These are phyloP conservation scores for Heteromyza rotundicornis DNA, from an alignment of 2,888 invertebrate genomes.

Conservation along the genomic window DNA sequence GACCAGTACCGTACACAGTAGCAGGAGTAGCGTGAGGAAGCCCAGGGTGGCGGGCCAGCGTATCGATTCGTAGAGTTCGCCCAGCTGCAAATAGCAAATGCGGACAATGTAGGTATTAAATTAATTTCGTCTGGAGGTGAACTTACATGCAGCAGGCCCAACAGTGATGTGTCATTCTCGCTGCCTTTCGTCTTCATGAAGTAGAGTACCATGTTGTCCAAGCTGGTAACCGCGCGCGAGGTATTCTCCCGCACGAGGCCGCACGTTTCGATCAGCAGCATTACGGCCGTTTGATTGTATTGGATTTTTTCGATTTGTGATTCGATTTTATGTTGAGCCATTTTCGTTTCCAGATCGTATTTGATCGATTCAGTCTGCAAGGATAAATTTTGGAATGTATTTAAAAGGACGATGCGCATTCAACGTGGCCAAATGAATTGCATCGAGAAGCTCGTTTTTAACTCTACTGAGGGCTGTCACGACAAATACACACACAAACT, in stretches of 20 bases:
- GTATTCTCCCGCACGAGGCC: conserved; percentile 76
- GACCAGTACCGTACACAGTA: conserved; percentile 61
- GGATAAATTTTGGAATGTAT: too few relatives aligned
- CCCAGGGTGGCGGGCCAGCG: conserved; percentile 63
- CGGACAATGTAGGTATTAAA: background rate
- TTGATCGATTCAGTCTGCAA: conserved; percentile 78
- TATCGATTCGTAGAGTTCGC: conserved; percentile 61
- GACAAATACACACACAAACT: too few relatives aligned
- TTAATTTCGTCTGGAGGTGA: background rate
- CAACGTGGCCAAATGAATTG: too few relatives aligned
- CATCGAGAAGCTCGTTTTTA: too few relatives aligned
- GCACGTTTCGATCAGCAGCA: conserved; percentile 72
- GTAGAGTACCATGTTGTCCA: conserved; percentile 62
- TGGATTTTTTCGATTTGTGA: conserved; percentile 80
- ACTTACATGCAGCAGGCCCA: conserved; percentile 59
- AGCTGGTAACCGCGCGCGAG: conserved; percentile 69
- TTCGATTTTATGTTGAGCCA: conserved; percentile 72
- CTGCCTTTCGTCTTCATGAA: conserved; percentile 61
- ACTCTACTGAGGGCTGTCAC: too few relatives aligned
- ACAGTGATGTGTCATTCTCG: conserved; percentile 60
- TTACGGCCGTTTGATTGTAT: conserved; percentile 78
- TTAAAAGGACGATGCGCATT: too few relatives aligned
- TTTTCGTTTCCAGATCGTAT: conserved; percentile 74
- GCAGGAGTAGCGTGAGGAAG: conserved; percentile 58
- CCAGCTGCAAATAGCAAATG: conserved; percentile 43